Base-by-base conservation (phyloP, 2,888 invertebrate species). In the Athetis lepigone region DNA sequence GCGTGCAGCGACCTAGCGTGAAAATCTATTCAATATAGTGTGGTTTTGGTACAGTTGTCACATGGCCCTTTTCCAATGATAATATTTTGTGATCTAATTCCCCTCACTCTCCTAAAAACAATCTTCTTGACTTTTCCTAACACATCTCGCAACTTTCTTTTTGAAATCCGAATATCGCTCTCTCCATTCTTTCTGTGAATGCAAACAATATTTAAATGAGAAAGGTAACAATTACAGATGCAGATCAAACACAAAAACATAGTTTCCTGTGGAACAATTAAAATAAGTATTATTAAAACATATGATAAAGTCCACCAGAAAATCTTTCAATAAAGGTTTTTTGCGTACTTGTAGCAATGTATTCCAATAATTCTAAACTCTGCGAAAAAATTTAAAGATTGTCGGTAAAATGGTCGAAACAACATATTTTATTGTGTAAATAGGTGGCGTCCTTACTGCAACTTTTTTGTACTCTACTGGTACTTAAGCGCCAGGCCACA, bases 81-180 rank as follows among this genome's bases (percentile, higher is more conserved):
- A 86, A 85, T 79, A 88, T 84, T 87, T 87, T 86, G 86, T 87
- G 88, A 88, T 88, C 88, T 87, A 85, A 84, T 82, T 85, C 84
- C 83, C 86, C 88, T 83, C 83, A 80, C 80, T 82, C 92, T 94
- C 92, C 97, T 98, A 98, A 97, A 97, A 97, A 96, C 98, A 98
- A 96, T 98, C 98, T 95, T 99, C 99, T 97, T 99, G 99, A 97
- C 99, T 99, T 96, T 98, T 98, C 95, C 99, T 97, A 92, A 99
- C 99, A 96, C 99, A 99, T 95, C 98, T 97, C 87, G 99, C 98
- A 87, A 99, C 99, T 96, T 98, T 98, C 96, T 98, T 97, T 96
- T 99, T 99, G 96, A 99, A 99, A 95, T 98, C 99, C 93, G 97
- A 96, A 96, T 98, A 98, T 94, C 98, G 97, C 95, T 99, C 99